phyloP scores from a whole-genome alignment of 2,113 vertebrate species.

The Xiphophorus couchianus region DNA sequence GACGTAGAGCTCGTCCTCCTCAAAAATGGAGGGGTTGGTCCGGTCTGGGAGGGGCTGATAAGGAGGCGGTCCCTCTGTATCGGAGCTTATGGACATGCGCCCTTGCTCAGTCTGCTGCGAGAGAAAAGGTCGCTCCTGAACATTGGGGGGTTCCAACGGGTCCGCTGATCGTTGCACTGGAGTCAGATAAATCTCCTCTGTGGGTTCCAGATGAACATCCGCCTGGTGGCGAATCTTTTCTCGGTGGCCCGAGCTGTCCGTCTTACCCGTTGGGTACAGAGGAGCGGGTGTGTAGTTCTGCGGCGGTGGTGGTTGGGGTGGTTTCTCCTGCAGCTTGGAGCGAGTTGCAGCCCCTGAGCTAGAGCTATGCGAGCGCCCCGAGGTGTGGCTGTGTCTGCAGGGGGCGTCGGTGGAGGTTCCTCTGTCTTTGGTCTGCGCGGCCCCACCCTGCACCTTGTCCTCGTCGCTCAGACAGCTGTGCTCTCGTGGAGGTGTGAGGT shows the following conservation, averaged over 20 bases:
- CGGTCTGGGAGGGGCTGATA: slow-evolving; percentile 85
- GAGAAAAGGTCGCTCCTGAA: slow-evolving; percentile 82
- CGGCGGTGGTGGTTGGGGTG: slow-evolving; percentile 73
- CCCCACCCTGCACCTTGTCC: slow-evolving; percentile 83
- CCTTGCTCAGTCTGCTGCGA: slow-evolving; percentile 87
- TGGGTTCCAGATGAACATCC: slow-evolving; percentile 89
- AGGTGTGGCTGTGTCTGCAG: slow-evolving; percentile 82
- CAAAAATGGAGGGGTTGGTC: slow-evolving; percentile 90
- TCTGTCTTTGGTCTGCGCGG: slow-evolving; percentile 90
- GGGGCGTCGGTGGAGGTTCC: slow-evolving; percentile 93
- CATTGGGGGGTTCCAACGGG: slow-evolving; percentile 69
- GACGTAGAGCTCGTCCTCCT: slow-evolving; percentile 87
- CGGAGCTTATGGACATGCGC: slow-evolving; percentile 93
- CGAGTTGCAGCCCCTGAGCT: slow-evolving; percentile 42
- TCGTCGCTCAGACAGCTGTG: slow-evolving; percentile 96
- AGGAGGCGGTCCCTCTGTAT: slow-evolving; percentile 86
- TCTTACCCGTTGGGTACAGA: slow-evolving; percentile 73
- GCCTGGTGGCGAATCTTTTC: slow-evolving; percentile 92
- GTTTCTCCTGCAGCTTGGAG: slow-evolving; percentile 71
- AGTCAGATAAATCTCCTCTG: slow-evolving; percentile 96
- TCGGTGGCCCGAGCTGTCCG: slow-evolving; percentile 73
- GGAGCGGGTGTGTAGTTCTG: slow-evolving; percentile 75
- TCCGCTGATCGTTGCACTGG: slow-evolving; percentile 90
- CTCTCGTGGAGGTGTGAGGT: slow-evolving; percentile 88
- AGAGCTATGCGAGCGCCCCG: slow-evolving; percentile 77